These are phyloP conservation scores for Apis cerana DNA, from an alignment of 1,140 invertebrate species.

Conservation along the genomic window DNA sequence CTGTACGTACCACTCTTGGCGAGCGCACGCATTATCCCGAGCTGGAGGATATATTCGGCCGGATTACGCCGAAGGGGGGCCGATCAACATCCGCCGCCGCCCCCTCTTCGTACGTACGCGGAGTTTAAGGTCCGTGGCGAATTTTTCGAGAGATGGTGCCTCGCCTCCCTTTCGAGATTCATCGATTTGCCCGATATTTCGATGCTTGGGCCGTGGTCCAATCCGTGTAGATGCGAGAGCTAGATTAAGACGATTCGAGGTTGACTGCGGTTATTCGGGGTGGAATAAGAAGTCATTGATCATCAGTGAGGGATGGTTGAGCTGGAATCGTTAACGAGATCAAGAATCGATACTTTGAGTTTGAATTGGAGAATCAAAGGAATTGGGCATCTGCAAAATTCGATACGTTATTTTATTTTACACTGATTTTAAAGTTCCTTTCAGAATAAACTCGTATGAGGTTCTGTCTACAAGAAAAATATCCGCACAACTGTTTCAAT, in stretches of 20 bases:
- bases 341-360: too few relatives aligned
- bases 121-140: slow-evolving; percentile 68
- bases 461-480: too few relatives aligned
- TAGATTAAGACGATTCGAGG: slow-evolving; percentile 23
- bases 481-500: too few relatives aligned
- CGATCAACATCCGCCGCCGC: slow-evolving; percentile 7
- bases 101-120: slow-evolving; percentile 52
- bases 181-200: background rate
- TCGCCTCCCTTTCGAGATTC: background rate
- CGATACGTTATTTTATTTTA: too few relatives aligned
- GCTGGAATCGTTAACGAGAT: too few relatives aligned
- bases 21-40: slow-evolving; percentile 50
- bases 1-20: slow-evolving; percentile 15
- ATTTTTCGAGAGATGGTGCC: slow-evolving; percentile 70
- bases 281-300: too few relatives aligned
- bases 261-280: slow-evolving; percentile 3
- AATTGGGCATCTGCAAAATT: too few relatives aligned
- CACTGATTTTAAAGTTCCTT: too few relatives aligned
- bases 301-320: too few relatives aligned
- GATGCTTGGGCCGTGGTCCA: background rate
- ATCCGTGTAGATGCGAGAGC: slow-evolving; percentile 11
- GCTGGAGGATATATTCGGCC: slow-evolving; percentile 37
- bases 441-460: too few relatives aligned
- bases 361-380: too few relatives aligned
- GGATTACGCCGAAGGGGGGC: slow-evolving; percentile 45